Evolutionary conservation across 2,113 vertebrate species (phyloP).

Genomic region (Cyanocitta stelleri): DNA sequence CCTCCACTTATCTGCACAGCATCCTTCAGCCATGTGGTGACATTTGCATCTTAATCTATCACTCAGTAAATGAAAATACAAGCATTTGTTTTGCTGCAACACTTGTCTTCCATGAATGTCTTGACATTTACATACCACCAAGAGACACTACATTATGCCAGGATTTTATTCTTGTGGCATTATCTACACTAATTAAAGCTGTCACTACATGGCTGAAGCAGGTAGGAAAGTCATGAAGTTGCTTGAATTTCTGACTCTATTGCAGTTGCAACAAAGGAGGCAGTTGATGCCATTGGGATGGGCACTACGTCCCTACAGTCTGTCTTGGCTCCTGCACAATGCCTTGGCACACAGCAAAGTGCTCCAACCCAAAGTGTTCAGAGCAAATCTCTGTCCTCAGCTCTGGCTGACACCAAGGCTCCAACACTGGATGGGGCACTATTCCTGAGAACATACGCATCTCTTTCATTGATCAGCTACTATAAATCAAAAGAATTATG

Average conservation of each 20-base stretch:
- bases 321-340: rapidly evolving
- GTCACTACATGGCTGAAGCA: not conserved
- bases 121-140: conserved; percentile 48
- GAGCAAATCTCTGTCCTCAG: not conserved
- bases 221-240: not conserved
- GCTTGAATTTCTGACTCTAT: not conserved
- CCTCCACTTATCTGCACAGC: not conserved
- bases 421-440: not conserved
- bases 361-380: rapidly evolving
- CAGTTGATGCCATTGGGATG: not conserved
- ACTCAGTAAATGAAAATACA: not conserved
- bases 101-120: conserved; percentile 9
- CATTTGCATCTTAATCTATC: conserved; percentile 28
- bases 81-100: conserved; percentile 7
- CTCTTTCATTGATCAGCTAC: not conserved
- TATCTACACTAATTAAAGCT: conserved; percentile 42
- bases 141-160: not conserved
- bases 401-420: not conserved
- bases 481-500: not conserved
- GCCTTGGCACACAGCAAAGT: not conserved
- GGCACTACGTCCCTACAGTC: rapidly evolving
- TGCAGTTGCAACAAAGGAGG: not conserved
- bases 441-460: not conserved
- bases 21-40: conserved; percentile 18
- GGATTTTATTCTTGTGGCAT: conserved; percentile 37